Evolutionary conservation across 2,113 vertebrate species (phyloP).

Genomic region (Prionailurus bengalensis): DNA sequence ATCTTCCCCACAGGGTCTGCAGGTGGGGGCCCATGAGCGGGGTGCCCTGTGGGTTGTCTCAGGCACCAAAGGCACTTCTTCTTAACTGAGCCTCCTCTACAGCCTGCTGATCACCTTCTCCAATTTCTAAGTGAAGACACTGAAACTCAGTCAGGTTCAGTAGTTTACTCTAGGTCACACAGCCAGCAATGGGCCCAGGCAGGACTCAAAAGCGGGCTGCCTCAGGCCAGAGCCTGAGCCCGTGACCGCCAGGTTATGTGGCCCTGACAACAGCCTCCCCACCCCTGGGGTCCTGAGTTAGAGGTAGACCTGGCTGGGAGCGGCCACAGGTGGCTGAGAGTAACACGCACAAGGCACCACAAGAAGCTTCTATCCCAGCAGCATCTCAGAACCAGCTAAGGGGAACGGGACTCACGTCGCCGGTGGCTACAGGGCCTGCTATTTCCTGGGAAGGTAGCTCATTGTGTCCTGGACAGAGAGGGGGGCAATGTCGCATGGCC

Average conservation of each 20-base stretch:
- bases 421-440: not conserved
- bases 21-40: fast-evolving
- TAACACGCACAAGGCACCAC: not conserved
- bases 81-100: not conserved
- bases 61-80: fast-evolving
- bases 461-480: not conserved
- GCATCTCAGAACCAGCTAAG: not conserved
- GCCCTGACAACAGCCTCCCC: not conserved
- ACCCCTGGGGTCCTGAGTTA: not conserved
- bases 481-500: not conserved
- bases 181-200: not conserved
- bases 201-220: not conserved
- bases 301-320: not conserved
- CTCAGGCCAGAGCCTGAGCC: not conserved
- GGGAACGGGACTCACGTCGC: not conserved
- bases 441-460: not conserved
- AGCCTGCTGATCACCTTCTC: not conserved
- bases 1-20: not conserved
- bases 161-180: not conserved
- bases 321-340: not conserved
- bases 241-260: fast-evolving
- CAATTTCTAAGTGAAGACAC: not conserved
- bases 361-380: not conserved
- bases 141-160: not conserved
- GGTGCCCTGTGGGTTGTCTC: fast-evolving